phyloP scores from a whole-genome alignment of 2,888 invertebrate species.

The Catonia carolina region DNA sequence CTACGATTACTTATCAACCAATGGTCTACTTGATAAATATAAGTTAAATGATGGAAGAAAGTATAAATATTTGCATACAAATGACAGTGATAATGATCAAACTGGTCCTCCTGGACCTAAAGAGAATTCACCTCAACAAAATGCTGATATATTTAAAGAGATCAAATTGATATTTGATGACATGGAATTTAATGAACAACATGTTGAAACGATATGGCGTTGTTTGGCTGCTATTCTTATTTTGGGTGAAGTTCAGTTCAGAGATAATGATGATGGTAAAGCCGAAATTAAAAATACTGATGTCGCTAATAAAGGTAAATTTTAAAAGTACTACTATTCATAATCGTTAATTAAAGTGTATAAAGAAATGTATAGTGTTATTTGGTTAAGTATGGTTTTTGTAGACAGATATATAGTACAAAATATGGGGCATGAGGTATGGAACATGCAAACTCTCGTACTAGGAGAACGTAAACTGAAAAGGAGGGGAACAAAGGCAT shows the following conservation, averaged over 20 bases:
- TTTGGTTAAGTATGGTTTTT: neutral
- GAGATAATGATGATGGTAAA: constrained; percentile 54
- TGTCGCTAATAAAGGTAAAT: constrained; percentile 53
- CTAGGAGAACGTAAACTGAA: too few species aligned
- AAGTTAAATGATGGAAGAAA: constrained; percentile 59
- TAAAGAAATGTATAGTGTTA: neutral
- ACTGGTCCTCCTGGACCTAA: constrained; percentile 55
- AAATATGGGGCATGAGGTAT: too few species aligned
- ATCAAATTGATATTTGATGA: constrained; percentile 55
- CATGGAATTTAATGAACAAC: constrained; percentile 65
- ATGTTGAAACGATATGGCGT: constrained; percentile 62
- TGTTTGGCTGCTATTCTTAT: constrained; percentile 67
- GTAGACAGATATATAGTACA: neutral
- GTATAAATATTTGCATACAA: constrained; percentile 63
- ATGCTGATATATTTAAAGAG: constrained; percentile 56
- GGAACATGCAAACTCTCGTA: too few species aligned
- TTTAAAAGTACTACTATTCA: too few species aligned
- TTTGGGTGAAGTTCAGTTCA: constrained; percentile 73
- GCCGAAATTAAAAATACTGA: constrained; percentile 68
- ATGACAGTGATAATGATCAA: constrained; percentile 29
- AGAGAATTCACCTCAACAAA: constrained; percentile 54
- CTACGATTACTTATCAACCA: constrained; percentile 72
- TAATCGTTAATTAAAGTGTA: neutral
- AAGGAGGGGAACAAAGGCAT: too few species aligned
- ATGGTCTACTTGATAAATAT: constrained; percentile 59